Base-by-base conservation (phyloP, 2,888 invertebrate genomes). In the Rutpela maculata region DNA sequence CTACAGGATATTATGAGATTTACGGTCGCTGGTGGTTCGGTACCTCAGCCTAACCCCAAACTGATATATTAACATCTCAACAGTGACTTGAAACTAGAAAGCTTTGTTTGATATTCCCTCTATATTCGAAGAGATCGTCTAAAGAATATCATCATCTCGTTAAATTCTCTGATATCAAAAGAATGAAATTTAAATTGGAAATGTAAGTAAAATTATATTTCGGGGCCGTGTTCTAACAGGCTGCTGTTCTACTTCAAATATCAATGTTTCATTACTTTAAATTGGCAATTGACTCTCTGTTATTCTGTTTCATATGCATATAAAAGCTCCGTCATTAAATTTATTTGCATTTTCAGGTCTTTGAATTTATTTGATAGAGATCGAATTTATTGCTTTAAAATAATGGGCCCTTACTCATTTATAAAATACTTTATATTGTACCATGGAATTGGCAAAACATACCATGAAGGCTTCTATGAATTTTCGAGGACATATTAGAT, bases 131-230 rank as follows among this genome's bases (percentile, higher is more conserved):
- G 72, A 59, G 43, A 63, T 72, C 63, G 38, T 55, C 72, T 63
- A 56, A 76, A 78, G 76, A 79, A 81, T 79, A 74, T 78, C 76
- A 78, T 76, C 78, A 74, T 65, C 76, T 79, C 78, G 79, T 81
- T 81, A 80, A 77, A 79, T 76, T 77, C 56, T 62, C 57, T 60
- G 59, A 79, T 78, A 79, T 78, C 81, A 81, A 81, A 81, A 78
- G 81, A 81, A 78, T 79, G 62, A 68, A 78, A 79, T 80, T 79
- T 80, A 77, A 80, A 80, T 79, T 80, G 73, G 77, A 80, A 79
- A 80, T 79, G 74, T 78, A 76, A 74, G 76, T 75, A 68, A 71
- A 76, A 79, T 79, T 68, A 75, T 74, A 74, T 76, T 79, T 79
- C 26, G 72, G 31, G 63, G 43, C 72, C 62, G 63, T 70, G 60